A percentile compares a stretch with the other conserved stretches of the same genome.
These are phyloP conservation scores for Cremastinae sp. DNA, from an alignment of 2,888 invertebrate genomes.

Conservation along the genomic window DNA sequence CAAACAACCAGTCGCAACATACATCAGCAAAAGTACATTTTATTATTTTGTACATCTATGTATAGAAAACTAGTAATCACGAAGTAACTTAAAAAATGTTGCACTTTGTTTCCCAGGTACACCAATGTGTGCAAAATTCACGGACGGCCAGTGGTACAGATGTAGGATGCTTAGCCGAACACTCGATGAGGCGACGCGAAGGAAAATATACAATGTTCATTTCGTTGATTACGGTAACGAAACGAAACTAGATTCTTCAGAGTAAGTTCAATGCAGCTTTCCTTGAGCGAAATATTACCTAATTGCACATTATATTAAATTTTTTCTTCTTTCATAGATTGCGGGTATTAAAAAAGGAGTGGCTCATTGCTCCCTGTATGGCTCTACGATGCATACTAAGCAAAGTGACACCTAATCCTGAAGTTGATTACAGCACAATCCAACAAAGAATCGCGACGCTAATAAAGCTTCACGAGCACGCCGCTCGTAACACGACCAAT, in stretches of 20 bases:
- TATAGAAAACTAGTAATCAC: too few relatives aligned
- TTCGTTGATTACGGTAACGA: constrained; percentile 90
- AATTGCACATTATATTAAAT: not conserved
- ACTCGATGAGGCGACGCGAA: constrained; percentile 68
- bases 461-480: constrained; percentile 12
- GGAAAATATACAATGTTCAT: constrained; percentile 82
- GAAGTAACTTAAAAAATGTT: constrained; percentile 10
- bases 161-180: constrained; percentile 83
- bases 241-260: constrained; percentile 75
- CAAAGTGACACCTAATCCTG: constrained; percentile 38
- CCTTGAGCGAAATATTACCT: constrained; percentile 3
- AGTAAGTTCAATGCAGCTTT: constrained; percentile 55
- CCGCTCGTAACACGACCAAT: not conserved
- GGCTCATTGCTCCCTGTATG: constrained; percentile 68
- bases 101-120: constrained; percentile 71
- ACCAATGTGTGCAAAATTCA: constrained; percentile 85
- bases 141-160: constrained; percentile 87
- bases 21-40: constrained; percentile 79
- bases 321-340: constrained; percentile 55
- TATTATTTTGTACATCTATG: not conserved
- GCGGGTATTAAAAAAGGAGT: constrained; percentile 66
- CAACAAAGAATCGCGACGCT: not conserved
- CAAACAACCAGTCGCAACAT: constrained; percentile 79
- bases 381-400: constrained; percentile 67
- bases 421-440: not conserved